A percentile compares a stretch with the other conserved stretches of the same genome.
These are phyloP conservation scores for Agapornis canus DNA, from an alignment of 2,797 vertebrate species.

Conservation along the genomic window DNA sequence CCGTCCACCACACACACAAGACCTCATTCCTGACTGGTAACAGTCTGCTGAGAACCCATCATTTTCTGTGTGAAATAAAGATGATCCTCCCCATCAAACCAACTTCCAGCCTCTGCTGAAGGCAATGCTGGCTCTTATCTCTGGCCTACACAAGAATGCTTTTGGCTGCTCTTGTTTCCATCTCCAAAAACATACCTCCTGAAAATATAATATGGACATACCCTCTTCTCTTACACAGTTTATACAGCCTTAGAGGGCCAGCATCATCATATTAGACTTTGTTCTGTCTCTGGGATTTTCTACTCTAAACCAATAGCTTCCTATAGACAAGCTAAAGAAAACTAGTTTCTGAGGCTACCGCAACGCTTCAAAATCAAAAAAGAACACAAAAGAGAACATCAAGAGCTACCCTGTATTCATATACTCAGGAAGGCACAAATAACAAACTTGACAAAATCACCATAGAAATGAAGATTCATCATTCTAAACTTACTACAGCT, in stretches of 20 bases:
- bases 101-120: rapidly evolving
- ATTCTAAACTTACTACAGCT: not conserved
- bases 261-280: not conserved
- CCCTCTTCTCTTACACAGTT: not conserved
- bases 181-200: not conserved
- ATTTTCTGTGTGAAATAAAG: not conserved
- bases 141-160: not conserved
- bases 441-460: not conserved
- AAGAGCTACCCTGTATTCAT: not conserved
- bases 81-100: rapidly evolving
- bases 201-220: not conserved
- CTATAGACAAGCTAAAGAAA: not conserved
- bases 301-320: not conserved
- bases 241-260: not conserved
- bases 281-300: not conserved
- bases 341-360: not conserved
- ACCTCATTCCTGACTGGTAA: not conserved
- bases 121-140: not conserved
- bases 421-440: not conserved
- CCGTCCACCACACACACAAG: not conserved
- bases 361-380: not conserved
- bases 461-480: not conserved
- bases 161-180: not conserved
- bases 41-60: not conserved
- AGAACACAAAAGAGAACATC: not conserved